Conservation (phyloP, 1,140 invertebrate genomes). For the honey bee (Apis mellifera) region DNA sequence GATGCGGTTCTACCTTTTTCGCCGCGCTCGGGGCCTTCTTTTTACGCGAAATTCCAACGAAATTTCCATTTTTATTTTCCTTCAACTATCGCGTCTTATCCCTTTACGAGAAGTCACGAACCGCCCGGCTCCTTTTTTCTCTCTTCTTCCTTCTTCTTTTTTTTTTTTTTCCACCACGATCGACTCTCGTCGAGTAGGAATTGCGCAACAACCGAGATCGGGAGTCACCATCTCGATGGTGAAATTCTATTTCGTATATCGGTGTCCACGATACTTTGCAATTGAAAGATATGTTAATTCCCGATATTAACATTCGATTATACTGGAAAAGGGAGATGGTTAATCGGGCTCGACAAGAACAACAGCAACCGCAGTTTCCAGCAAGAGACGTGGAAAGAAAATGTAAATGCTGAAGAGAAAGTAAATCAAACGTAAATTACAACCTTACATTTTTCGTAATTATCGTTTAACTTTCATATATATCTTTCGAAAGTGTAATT, state of each 20-base stretch:
- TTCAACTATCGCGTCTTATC: not conserved
- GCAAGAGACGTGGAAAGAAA: not conserved
- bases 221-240: not conserved
- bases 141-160: no score
- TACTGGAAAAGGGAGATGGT: not conserved
- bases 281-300: constrained; percentile 9
- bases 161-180: not conserved
- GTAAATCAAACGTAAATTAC: not conserved
- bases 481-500: no score
- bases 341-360: not conserved
- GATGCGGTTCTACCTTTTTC: constrained; percentile 5
- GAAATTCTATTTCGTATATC: constrained; percentile 10
- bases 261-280: not conserved
- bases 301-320: not conserved
- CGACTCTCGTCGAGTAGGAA: not conserved
- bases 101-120: not conserved
- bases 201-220: constrained; percentile 1
- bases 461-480: no score
- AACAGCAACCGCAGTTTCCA: no score
- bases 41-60: not conserved
- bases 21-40: not conserved
- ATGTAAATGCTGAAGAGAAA: not conserved
- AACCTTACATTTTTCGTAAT: no score
- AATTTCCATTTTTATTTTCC: constrained; percentile 4
- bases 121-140: constrained; percentile 2